Evolutionary conservation across 2,888 invertebrate species (phyloP).

Genomic region (Lottia scabra): DNA sequence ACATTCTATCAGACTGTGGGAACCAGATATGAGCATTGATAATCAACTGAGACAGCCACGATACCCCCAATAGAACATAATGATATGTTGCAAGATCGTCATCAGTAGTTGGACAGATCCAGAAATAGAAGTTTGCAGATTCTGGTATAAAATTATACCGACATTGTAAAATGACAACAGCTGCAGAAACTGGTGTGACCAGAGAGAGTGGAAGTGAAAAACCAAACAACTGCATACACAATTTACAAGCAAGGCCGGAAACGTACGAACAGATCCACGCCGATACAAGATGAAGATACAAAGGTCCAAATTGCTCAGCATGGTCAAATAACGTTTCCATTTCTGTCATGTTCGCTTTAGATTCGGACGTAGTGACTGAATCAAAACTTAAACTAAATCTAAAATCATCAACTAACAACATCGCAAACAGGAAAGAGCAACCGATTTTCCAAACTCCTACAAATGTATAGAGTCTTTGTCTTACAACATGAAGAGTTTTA

Average conservation of each 20-base stretch:
- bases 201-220: constrained; percentile 70
- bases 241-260: constrained; percentile 72
- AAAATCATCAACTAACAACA: constrained; percentile 43
- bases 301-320: constrained; percentile 40
- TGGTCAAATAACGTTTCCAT: constrained; percentile 13
- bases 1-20: constrained; percentile 56
- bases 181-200: constrained; percentile 64
- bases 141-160: constrained; percentile 39
- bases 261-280: constrained; percentile 68
- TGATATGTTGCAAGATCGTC: constrained; percentile 42
- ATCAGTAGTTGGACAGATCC: constrained; percentile 43
- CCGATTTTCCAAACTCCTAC: constrained; percentile 49
- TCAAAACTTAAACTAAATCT: constrained; percentile 41
- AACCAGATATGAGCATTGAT: constrained; percentile 61
- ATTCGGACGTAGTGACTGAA: neutral
- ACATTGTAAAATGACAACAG: constrained; percentile 47
- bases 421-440: constrained; percentile 45
- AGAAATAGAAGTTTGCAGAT: constrained; percentile 35
- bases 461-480: constrained; percentile 49
- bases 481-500: constrained; percentile 42
- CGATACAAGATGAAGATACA: constrained; percentile 41
- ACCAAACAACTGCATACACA: constrained; percentile 69
- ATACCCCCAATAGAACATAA: constrained; percentile 41
- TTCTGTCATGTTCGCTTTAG: neutral
- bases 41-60: constrained; percentile 61